Conservation (phyloP, 2,113 vertebrate genomes). For the Psilopsiagon aymara region DNA sequence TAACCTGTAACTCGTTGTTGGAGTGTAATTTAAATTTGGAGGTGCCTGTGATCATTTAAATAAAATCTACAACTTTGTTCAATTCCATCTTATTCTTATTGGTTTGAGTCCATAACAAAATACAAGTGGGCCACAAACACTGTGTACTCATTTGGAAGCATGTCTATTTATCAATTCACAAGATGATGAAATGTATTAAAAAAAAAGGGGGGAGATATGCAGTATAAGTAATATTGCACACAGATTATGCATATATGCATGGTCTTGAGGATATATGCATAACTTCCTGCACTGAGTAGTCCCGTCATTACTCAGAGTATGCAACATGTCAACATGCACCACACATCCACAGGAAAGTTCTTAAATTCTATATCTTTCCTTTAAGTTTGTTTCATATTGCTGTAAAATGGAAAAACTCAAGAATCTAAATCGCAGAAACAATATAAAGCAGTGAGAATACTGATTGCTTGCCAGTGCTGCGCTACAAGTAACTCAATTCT, state of each 20-base stretch:
- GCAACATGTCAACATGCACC: background rate
- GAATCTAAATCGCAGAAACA: background rate
- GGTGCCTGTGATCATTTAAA: background rate
- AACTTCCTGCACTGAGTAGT: background rate
- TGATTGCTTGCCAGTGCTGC: background rate
- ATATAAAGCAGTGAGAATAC: background rate
- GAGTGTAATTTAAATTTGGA: background rate
- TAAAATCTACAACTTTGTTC: background rate
- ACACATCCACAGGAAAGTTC: background rate
- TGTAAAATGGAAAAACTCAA: background rate
- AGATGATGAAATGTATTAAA: background rate
- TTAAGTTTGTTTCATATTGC: background rate
- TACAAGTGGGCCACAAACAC: background rate
- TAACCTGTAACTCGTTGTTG: background rate
- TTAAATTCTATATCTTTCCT: background rate
- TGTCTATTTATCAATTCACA: background rate
- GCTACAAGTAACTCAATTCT: background rate
- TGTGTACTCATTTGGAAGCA: background rate
- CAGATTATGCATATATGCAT: background rate
- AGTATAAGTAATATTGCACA: background rate
- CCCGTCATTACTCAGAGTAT: background rate
- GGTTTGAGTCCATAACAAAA: background rate
- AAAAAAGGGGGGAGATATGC: background rate
- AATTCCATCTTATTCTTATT: background rate
- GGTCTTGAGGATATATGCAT: background rate